Evolutionary conservation across 2,113 vertebrate genomes (phyloP).

Genomic region (Pao palembangensis): DNA sequence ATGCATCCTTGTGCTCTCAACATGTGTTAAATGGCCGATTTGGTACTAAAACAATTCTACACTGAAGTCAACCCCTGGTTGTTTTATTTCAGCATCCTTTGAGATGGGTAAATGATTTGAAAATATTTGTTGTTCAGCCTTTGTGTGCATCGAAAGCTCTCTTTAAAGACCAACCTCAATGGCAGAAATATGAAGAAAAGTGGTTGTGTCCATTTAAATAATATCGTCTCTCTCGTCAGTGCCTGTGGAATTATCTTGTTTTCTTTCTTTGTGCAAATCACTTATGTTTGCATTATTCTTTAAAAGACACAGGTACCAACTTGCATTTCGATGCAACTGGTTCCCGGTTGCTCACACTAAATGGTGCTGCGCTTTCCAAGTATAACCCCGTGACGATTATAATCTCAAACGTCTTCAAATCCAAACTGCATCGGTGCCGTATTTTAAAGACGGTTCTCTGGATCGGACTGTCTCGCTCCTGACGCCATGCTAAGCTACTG

Average conservation of each 20-base stretch:
- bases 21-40: too few species aligned
- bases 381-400: neutral
- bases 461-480: slow-evolving; percentile 6
- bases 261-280: slow-evolving; percentile 23
- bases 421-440: neutral
- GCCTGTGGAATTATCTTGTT: neutral
- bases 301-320: neutral
- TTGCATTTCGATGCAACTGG: slow-evolving; percentile 26
- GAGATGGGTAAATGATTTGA: too few species aligned
- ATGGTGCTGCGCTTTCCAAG: neutral
- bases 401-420: neutral
- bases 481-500: slow-evolving; percentile 54
- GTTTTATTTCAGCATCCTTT: too few species aligned
- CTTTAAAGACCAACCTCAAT: too few species aligned
- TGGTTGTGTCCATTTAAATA: slow-evolving; percentile 15
- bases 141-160: too few species aligned
- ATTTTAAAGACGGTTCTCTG: slow-evolving; percentile 8
- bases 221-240: neutral
- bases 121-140: too few species aligned
- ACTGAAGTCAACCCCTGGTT: too few species aligned
- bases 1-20: too few species aligned
- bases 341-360: neutral
- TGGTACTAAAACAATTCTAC: too few species aligned
- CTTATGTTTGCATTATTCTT: neutral
- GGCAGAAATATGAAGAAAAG: neutral